Percentiles rank a stretch among this genome's conserved stretches.
Evolutionary conservation across 1,140 invertebrate genomes (phyloP).

Genomic region (Lasioglossum baleicum): DNA sequence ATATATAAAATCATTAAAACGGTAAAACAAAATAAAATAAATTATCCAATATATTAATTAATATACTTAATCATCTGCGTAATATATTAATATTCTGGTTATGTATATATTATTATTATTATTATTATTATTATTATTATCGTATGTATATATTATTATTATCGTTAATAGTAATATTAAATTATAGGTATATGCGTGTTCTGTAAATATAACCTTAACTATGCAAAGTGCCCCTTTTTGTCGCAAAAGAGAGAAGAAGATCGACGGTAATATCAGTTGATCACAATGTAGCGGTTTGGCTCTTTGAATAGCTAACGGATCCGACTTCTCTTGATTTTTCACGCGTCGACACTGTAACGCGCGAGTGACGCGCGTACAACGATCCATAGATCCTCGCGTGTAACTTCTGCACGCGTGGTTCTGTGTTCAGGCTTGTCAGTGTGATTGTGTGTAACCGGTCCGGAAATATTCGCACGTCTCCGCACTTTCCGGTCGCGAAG

Average conservation of each 20-base stretch:
- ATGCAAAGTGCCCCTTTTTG: conserved; percentile 74
- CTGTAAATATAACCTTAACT: conserved; percentile 70
- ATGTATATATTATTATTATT: conserved; percentile 52
- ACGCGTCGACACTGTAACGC: neutral
- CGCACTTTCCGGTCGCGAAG: neutral
- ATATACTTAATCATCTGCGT: conserved; percentile 75
- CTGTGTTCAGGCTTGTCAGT: neutral
- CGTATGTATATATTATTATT: conserved; percentile 22
- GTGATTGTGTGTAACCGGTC: neutral
- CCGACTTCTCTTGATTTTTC: conserved; percentile 54
- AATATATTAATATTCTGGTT: conserved; percentile 79
- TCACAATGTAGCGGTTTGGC: conserved; percentile 72
- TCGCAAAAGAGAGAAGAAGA: conserved; percentile 57
- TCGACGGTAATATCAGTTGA: conserved; percentile 75
- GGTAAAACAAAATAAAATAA: conserved; percentile 80
- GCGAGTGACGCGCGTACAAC: neutral
- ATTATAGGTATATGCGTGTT: conserved; percentile 66
- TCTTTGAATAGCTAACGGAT: conserved; percentile 77
- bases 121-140: conserved; percentile 38
- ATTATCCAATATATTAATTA: conserved; percentile 78
- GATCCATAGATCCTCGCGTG: neutral
- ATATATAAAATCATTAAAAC: conserved; percentile 80
- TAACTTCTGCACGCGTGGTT: neutral
- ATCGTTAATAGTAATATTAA: conserved; percentile 5
- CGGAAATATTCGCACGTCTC: neutral